Percentiles rank a stretch among this genome's conserved stretches.
These are phyloP conservation scores for Oncorhynchus mykiss DNA, from an alignment of 2,113 vertebrate species.

Conservation along the genomic window DNA sequence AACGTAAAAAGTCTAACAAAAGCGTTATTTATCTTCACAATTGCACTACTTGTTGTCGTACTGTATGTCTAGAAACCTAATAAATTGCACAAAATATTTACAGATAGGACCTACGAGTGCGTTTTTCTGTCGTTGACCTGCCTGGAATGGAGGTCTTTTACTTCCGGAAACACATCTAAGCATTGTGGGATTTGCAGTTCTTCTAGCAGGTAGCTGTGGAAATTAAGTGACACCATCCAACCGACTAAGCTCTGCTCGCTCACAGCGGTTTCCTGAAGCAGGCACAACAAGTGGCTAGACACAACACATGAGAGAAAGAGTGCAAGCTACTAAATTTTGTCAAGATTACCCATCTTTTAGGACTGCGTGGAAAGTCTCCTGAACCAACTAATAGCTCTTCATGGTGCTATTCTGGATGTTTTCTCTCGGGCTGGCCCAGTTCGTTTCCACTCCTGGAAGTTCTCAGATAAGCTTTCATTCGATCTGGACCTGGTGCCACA, in stretches of 20 bases:
- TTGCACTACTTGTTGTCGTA: not conserved
- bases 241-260: not conserved
- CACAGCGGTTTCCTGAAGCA: not conserved
- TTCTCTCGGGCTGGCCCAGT: conserved; percentile 81
- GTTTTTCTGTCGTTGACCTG: conserved; percentile 36
- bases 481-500: conserved; percentile 82
- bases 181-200: conserved; percentile 57
- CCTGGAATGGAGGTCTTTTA: conserved; percentile 44
- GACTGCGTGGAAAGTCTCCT: conserved; percentile 84
- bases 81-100: not conserved
- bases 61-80: not conserved
- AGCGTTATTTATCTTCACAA: not conserved
- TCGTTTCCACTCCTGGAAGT: conserved; percentile 89
- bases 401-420: conserved; percentile 82
- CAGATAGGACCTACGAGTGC: conserved; percentile 24
- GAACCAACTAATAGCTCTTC: conserved; percentile 87
- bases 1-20: conserved; percentile 1
- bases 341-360: conserved; percentile 73
- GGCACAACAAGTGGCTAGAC: not conserved
- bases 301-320: not conserved
- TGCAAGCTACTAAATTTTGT: not conserved
- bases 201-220: conserved; percentile 32
- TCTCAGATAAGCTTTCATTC: conserved; percentile 83
- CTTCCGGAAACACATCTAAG: conserved; percentile 60
- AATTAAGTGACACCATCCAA: conserved; percentile 48